phyloP scores from a whole-genome alignment of 2,113 vertebrate genomes.

The Madoqua kirkii region DNA sequence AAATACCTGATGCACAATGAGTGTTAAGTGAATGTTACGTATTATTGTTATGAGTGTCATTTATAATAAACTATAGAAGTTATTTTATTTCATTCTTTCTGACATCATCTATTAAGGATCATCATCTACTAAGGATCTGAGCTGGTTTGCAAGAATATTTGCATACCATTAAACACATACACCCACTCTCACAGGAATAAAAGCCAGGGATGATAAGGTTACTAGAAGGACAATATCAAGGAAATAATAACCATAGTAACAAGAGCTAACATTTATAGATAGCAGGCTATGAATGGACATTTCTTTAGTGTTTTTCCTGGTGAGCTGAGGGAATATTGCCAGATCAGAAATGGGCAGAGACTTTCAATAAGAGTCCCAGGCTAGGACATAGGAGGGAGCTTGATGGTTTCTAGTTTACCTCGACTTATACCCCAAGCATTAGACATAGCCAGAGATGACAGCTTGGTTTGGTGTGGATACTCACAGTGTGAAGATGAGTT shows the following conservation, averaged over 20 bases:
- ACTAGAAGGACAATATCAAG: neutral
- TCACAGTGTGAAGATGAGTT: neutral
- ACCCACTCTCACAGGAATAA: neutral
- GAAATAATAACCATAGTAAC: neutral
- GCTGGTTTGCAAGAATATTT: neutral
- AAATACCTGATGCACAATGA: neutral
- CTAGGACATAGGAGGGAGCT: neutral
- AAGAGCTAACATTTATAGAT: neutral
- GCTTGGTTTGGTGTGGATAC: neutral
- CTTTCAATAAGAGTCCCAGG: neutral
- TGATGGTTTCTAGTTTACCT: neutral
- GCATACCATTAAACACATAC: neutral
- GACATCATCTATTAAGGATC: neutral
- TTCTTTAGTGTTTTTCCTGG: neutral
- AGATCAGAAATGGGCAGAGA: neutral
- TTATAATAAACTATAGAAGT: neutral
- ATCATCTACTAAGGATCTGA: neutral
- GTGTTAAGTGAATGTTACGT: neutral
- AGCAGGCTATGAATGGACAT: neutral
- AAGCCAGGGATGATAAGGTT: neutral
- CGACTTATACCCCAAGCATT: neutral
- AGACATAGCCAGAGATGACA: neutral
- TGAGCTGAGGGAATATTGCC: neutral
- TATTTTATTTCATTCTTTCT: constrained; percentile 23
- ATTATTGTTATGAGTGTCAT: neutral